Percentiles rank a stretch among this genome's conserved stretches.
Conservation (phyloP, 2,797 vertebrate genomes). For the Cetoscarus ocellatus region DNA sequence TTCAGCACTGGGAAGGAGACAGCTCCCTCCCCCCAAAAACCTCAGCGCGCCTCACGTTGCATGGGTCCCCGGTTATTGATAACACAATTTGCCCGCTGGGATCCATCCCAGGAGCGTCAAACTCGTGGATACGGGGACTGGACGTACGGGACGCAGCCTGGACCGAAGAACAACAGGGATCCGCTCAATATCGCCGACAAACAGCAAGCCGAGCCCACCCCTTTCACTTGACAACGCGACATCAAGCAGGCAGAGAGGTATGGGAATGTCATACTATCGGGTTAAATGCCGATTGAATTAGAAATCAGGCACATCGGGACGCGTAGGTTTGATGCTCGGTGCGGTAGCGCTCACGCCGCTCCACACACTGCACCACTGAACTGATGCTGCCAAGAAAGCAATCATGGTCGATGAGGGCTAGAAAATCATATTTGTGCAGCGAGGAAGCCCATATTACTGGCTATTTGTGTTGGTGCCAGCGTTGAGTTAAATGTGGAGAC, state of each 20-base stretch:
- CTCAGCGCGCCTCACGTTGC: conserved; percentile 82
- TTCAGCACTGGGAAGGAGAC: conserved; percentile 87
- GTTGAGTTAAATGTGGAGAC: conserved; percentile 68
- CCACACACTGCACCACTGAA: conserved; percentile 69
- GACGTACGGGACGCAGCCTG: conserved; percentile 43
- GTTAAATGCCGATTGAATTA: conserved; percentile 53
- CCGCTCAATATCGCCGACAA: conserved; percentile 58
- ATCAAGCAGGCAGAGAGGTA: conserved; percentile 80
- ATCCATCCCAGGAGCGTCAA: conserved; percentile 75
- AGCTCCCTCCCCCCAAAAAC: conserved; percentile 80
- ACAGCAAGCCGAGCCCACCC: conserved; percentile 78
- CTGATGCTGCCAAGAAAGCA: conserved; percentile 54
- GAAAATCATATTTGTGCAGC: conserved; percentile 69
- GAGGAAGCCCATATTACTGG: conserved; percentile 46
- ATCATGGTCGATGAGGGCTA: conserved; percentile 63
- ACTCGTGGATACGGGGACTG: conserved; percentile 62
- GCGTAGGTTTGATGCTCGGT: conserved; percentile 49
- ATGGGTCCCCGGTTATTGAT: conserved; percentile 83
- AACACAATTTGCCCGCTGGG: conserved; percentile 82
- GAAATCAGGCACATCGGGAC: conserved; percentile 43
- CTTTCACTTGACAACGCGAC: conserved; percentile 82
- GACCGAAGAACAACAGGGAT: conserved; percentile 50
- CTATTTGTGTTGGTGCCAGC: conserved; percentile 66
- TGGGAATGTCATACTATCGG: conserved; percentile 79
- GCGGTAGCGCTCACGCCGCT: conserved; percentile 59